Evolutionary conservation across 2,113 vertebrate species (phyloP), one percentile per base, ranked within the genome.

Genomic region (Ornithorhynchus anatinus): DNA sequence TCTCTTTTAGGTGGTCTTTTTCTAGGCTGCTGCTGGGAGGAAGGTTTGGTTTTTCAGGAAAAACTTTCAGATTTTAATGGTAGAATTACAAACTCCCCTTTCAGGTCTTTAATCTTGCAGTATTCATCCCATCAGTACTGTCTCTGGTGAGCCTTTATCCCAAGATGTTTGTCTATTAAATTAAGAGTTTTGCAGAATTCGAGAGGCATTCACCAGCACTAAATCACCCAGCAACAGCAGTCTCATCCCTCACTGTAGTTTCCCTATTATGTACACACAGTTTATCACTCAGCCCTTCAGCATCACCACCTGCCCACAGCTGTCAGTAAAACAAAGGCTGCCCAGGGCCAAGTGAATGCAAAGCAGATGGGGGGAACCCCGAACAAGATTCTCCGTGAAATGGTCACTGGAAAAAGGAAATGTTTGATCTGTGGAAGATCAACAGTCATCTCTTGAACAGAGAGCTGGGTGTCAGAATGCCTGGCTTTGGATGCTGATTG

Each of bases 151-250:
- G 82, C 68, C 81, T 82, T 91, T 89, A 87, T 88, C 82, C 85
- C 82, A 83, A 86, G 83, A 90, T 92, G 85, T 91, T 91, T 92
- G 89, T 87, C 89, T 92, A 92, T 89, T 93, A 89, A 92, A 91
- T 89, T 89, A 91, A 90, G 89, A 89, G 86, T 86, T 88, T 89
- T 93, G 82, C 82, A 88, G 86, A 85, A 81, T 63, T 75, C 73
- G 83, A 84, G 71, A 78, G 65, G 44, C 85, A 88, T 91, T 92
- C 89, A 83, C 81, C 82, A 81, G 77, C 83, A 67, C 60, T 91
- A 92, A 93, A 92, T 94, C 91, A 90, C 80, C 69, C 37, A 37
- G 80, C 71, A 88, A 72, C 70, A n/a, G n/a, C n/a, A n/a, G 32
- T 73, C 39, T 0, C 3, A 59, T 36, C 20, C n/a, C 25, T 17